Evolutionary conservation across 2,113 vertebrate species (phyloP).

Genomic region (Choloepus hoffmanni): DNA sequence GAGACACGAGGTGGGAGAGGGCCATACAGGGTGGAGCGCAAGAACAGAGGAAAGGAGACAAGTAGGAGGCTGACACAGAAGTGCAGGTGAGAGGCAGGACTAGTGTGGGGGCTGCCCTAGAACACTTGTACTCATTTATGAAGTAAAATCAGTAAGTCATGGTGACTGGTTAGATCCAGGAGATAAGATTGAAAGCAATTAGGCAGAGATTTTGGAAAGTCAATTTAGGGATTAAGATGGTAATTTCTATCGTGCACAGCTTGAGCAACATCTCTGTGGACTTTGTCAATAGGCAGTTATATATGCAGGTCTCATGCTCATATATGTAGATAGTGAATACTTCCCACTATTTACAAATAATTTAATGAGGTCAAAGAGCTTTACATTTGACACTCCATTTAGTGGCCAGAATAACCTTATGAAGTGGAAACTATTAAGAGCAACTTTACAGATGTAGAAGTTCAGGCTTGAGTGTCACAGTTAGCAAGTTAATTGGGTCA

Average conservation of each 20-base stretch:
- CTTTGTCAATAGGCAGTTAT: not conserved
- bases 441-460: not conserved
- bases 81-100: not conserved
- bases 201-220: slow-evolving; percentile 36
- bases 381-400: not conserved
- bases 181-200: not conserved
- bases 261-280: not conserved
- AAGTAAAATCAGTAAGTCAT: not conserved
- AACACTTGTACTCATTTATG: not conserved
- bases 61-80: not conserved
- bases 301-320: not conserved
- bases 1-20: not conserved
- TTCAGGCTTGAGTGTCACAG: not conserved
- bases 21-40: not conserved
- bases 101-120: not conserved
- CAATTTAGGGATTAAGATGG: not conserved
- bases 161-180: not conserved
- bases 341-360: not conserved
- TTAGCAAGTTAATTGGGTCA: slow-evolving; percentile 6
- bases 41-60: not conserved
- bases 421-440: slow-evolving; percentile 11
- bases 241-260: not conserved
- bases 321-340: not conserved
- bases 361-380: slow-evolving; percentile 2
- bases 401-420: slow-evolving; percentile 24